Percentiles rank a stretch among this genome's conserved stretches.
Conservation (phyloP, 2,888 invertebrate genomes). For the Monopis laevigella region DNA sequence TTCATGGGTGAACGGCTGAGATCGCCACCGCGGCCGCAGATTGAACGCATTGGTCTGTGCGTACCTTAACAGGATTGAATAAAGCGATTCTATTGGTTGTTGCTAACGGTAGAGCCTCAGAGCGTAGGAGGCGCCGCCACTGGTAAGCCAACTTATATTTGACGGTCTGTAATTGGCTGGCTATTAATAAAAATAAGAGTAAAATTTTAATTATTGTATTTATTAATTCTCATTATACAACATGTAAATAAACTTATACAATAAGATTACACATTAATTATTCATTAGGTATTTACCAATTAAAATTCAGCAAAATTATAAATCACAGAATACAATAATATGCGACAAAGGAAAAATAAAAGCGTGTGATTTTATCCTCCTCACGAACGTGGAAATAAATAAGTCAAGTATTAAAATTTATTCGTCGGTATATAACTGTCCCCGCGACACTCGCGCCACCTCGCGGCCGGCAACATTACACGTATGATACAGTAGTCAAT, state of each 20-base stretch:
- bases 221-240: conserved; percentile 13
- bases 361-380: conserved; percentile 36
- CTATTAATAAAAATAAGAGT: conserved; percentile 4
- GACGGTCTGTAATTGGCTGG: no score
- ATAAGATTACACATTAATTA: conserved; percentile 10
- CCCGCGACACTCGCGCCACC: no score
- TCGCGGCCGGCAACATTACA: conserved; percentile 44
- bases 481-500: conserved; percentile 52
- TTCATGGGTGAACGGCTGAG: no score
- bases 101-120: no score
- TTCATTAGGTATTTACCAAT: conserved; percentile 9
- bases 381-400: conserved; percentile 64
- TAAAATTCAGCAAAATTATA: conserved; percentile 9
- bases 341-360: conserved; percentile 11
- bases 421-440: conserved; percentile 68
- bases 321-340: conserved; percentile 6
- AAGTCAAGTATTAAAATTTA: conserved; percentile 61
- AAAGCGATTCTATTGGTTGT: no score
- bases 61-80: no score
- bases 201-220: conserved; percentile 6
- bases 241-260: conserved; percentile 8
- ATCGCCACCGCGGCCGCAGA: no score
- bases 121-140: no score
- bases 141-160: no score
- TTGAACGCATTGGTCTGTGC: no score